Evolutionary conservation across 2,888 invertebrate species (phyloP).

Genomic region (Catonia carolina): DNA sequence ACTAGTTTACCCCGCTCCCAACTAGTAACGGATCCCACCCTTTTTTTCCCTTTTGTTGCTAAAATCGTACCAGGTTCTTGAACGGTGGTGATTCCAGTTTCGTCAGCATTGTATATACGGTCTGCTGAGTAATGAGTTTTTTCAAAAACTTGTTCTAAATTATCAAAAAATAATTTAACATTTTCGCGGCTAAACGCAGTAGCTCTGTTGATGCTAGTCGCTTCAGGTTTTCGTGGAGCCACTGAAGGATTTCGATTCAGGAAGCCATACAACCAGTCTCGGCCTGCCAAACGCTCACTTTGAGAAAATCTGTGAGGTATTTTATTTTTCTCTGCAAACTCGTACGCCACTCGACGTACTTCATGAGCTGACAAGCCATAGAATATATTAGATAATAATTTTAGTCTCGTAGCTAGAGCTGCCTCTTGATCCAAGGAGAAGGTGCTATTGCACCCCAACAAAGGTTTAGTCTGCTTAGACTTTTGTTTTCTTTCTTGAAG

Average conservation of each 20-base stretch:
- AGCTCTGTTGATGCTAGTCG: conserved; percentile 1
- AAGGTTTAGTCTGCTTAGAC: neutral
- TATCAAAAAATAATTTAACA: neutral
- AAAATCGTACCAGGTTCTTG: neutral
- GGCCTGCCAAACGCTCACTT: conserved; percentile 8
- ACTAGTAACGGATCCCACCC: conserved; percentile 1
- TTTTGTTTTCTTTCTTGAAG: conserved; percentile 1
- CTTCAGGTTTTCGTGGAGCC: conserved; percentile 2
- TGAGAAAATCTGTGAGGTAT: conserved; percentile 19
- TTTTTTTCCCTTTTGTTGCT: neutral
- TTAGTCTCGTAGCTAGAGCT: neutral
- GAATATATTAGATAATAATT: conserved; percentile 10
- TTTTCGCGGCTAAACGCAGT: neutral
- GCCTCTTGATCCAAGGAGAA: neutral
- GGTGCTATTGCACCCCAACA: neutral
- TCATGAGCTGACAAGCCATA: conserved; percentile 23
- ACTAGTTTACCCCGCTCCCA: neutral
- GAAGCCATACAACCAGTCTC: conserved; percentile 1
- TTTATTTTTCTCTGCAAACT: conserved; percentile 24
- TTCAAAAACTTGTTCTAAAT: neutral
- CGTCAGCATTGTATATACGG: neutral
- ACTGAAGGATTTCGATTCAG: neutral
- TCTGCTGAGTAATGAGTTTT: neutral
- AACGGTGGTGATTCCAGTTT: neutral
- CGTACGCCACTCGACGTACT: conserved; percentile 23